Conservation (phyloP, 2,113 vertebrate genomes). For the Paramisgurnus dabryanus region DNA sequence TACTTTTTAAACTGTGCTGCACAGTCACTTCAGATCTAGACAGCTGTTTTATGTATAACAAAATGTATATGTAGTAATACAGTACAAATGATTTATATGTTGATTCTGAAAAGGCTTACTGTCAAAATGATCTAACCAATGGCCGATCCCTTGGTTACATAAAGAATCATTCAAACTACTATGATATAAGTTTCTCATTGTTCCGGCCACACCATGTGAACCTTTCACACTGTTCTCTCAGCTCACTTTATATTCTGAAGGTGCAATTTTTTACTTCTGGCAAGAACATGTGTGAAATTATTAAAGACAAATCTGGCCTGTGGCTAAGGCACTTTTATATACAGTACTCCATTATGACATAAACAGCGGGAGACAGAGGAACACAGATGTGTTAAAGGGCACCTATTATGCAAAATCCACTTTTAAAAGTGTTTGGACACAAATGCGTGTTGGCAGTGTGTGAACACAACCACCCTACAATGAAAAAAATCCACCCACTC, state of each 20-base stretch:
- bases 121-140: neutral
- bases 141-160: no score
- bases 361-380: neutral
- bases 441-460: no score
- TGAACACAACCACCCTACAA: no score
- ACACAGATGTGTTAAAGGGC: neutral
- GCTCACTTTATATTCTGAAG: neutral
- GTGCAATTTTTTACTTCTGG: conserved; percentile 45
- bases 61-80: no score
- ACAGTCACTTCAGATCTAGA: no score
- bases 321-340: neutral
- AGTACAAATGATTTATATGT: neutral
- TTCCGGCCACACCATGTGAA: neutral
- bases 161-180: neutral
- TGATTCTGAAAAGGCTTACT: neutral
- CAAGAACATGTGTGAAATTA: conserved; percentile 38
- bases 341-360: conserved; percentile 6
- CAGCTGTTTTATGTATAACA: no score
- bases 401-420: no score
- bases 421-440: no score
- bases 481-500: no score
- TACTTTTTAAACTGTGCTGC: no score
- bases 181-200: neutral
- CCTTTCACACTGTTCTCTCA: neutral
- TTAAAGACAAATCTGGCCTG: conserved; percentile 1